A percentile compares a stretch with the other conserved stretches of the same genome.
Conservation (phyloP, 2,888 invertebrate species). For the Magallana nippona region DNA sequence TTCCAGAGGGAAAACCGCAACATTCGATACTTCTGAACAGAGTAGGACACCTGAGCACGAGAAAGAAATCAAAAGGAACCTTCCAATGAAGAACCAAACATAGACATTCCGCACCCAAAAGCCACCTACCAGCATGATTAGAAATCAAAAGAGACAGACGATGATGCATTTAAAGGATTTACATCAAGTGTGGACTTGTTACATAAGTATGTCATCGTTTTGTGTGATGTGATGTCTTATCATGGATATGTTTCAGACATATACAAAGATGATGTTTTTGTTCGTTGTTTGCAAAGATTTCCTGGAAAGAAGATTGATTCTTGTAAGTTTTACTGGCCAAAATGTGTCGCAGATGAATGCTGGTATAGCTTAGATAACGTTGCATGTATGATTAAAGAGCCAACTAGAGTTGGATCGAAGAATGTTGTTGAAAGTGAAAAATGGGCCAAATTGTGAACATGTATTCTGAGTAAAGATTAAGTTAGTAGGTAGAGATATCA, state of each 20-base stretch:
- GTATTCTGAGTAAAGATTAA: neutral
- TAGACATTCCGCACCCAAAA: neutral
- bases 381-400: neutral
- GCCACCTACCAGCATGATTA: neutral
- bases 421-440: constrained; percentile 7
- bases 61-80: too few relatives aligned
- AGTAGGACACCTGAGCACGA: too few relatives aligned
- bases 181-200: neutral
- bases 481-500: neutral
- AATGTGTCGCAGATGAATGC: constrained; percentile 32
- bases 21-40: too few relatives aligned
- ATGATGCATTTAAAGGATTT: neutral
- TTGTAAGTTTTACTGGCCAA: constrained; percentile 45
- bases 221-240: constrained; percentile 41
- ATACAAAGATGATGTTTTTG: constrained; percentile 34
- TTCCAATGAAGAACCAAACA: neutral
- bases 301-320: constrained; percentile 33
- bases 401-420: neutral
- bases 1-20: too few relatives aligned
- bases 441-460: neutral
- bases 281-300: constrained; percentile 32
- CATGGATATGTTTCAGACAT: constrained; percentile 45
- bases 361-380: constrained; percentile 36
- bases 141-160: neutral
- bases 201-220: constrained; percentile 44